These are phyloP conservation scores for Hippoglossus hippoglossus DNA, from an alignment of 2,797 vertebrate genomes.

Conservation along the genomic window DNA sequence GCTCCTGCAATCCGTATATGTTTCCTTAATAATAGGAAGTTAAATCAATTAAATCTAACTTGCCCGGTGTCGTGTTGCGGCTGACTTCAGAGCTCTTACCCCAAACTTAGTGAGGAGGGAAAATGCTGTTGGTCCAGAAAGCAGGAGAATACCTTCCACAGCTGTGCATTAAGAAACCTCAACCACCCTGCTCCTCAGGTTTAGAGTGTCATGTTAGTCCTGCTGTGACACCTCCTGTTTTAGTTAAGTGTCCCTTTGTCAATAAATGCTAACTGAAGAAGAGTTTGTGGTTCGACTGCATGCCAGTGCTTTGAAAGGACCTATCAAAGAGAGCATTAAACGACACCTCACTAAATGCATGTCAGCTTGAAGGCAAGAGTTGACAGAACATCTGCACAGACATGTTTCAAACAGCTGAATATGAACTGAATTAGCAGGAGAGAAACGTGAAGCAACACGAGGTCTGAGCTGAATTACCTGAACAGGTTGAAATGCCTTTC, in stretches of 20 bases:
- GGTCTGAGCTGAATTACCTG: neutral
- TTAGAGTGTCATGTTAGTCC: neutral
- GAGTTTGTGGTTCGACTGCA: neutral
- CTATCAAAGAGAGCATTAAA: neutral
- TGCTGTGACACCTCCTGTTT: neutral
- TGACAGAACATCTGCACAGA: neutral
- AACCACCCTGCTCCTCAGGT: neutral
- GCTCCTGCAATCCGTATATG: too few relatives aligned
- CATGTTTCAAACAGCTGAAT: neutral
- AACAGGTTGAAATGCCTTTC: neutral
- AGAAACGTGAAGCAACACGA: neutral
- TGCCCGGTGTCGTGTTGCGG: too few relatives aligned
- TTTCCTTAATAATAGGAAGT: too few relatives aligned
- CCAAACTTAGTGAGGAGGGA: neutral
- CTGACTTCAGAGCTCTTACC: neutral
- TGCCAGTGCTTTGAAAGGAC: neutral
- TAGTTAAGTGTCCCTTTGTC: neutral
- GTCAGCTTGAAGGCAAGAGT: too few relatives aligned
- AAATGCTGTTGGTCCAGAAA: slow-evolving; percentile 14
- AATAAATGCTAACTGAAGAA: neutral
- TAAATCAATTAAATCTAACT: too few relatives aligned
- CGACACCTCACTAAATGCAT: neutral
- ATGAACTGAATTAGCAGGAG: neutral
- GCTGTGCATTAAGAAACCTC: slow-evolving; percentile 12
- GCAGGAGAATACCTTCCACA: neutral